Conservation (phyloP, 1,140 invertebrate genomes). For the Teleopsis dalmanni region DNA sequence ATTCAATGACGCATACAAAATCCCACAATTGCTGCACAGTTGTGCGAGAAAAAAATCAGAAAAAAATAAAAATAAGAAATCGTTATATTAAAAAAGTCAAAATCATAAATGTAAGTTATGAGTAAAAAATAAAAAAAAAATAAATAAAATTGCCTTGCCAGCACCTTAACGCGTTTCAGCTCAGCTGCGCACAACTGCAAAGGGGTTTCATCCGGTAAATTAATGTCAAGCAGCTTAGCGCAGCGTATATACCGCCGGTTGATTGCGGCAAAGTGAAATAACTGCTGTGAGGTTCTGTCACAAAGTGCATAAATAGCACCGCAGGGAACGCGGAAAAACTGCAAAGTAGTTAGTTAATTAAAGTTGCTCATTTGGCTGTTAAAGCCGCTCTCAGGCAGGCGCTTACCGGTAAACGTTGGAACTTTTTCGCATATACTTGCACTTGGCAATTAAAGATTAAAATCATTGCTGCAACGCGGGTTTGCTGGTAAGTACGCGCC, state of each 20-base stretch:
- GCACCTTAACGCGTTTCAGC: conserved; percentile 61
- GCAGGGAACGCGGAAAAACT: conserved; percentile 59
- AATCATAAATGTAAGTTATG: neutral
- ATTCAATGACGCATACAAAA: conserved; percentile 66
- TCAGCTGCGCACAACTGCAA: conserved; percentile 51
- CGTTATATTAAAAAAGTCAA: neutral
- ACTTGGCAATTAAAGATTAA: conserved; percentile 68
- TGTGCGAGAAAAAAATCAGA: neutral
- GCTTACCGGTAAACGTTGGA: conserved; percentile 51
- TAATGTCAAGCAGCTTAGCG: conserved; percentile 70
- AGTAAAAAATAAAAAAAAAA: neutral
- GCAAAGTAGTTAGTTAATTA: neutral
- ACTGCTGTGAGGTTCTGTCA: conserved; percentile 56
- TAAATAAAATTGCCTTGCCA: neutral
- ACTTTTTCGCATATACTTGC: conserved; percentile 58
- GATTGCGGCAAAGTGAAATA: conserved; percentile 55
- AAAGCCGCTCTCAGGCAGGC: neutral
- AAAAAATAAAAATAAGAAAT: neutral
- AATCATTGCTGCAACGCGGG: conserved; percentile 67
- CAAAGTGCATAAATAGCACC: conserved; percentile 58
- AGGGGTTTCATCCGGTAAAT: conserved; percentile 64
- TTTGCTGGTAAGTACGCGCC: conserved; percentile 51
- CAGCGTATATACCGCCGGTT: conserved; percentile 57
- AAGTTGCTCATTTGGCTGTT: neutral
- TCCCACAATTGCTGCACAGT: conserved; percentile 65